Base-by-base conservation (phyloP, 1,140 invertebrate genomes). In the Oedothorax gibbosus region DNA sequence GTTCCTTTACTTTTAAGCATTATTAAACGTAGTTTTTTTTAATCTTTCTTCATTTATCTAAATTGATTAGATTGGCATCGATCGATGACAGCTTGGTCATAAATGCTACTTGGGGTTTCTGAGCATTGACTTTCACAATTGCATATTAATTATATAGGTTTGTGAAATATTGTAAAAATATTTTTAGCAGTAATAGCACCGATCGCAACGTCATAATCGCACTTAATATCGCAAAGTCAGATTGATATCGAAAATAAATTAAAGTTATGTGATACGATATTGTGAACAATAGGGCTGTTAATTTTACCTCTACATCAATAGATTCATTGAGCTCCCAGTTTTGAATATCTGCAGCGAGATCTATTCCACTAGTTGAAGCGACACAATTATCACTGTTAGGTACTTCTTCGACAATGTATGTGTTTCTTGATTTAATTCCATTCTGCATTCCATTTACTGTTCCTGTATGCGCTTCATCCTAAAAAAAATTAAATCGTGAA, bases 331-430 rank as follows among this genome's bases (percentile, higher is more conserved):
- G 18, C 18, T 84, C 73, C 82, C 82, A 84, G 20, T 60, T 51
- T 4, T 73, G 18, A 65, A 18, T 15, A 8, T 84, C 82, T 64
- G 49, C n/a, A 11, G 75, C 72, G 6, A 66, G 69, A 51, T 66
- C 81, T 20, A 88, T 69, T 21, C 89, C 88, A 87, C 90, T 91
- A 12, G 91, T 90, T 49, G 91, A 91, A 11, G 89, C 90, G 6
- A 92, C 91, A 87, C 90, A 91, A 82, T 91, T 91, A 87, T 92
- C 92, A 88, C 91, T 92, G 71, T 92, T 90, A 53, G 91, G 91
- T 57, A 90, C 91, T 88, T 84, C 62, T 7, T 35, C 80, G 5
- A 49, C 62, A 0, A 65, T n/a, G 11, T 73, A 53, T 50, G 18
- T 15, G n/a, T 10, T 76, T 57, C 60, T 10, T 35, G 64, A 50